Percentiles rank a stretch among this genome's conserved stretches.
Evolutionary conservation across 2,797 vertebrate genomes (phyloP).

Genomic region (Enteromius unitaeniatus): DNA sequence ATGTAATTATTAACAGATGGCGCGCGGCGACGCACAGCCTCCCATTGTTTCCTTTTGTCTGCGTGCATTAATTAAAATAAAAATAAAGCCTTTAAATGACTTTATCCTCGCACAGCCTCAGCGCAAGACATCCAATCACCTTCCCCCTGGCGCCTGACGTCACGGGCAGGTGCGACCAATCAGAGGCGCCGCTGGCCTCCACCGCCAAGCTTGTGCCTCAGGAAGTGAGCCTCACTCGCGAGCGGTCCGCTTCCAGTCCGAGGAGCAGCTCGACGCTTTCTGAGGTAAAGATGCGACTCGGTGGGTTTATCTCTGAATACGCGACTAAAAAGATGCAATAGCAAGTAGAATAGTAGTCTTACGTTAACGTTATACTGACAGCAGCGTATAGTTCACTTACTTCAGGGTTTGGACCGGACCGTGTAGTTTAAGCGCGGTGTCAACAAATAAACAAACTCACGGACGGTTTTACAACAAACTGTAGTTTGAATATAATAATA

Average conservation of each 20-base stretch:
- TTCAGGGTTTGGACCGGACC: not conserved
- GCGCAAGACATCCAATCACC: constrained; percentile 57
- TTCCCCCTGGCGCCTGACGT: constrained; percentile 21
- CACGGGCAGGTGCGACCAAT: constrained; percentile 63
- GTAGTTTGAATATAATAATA: not conserved
- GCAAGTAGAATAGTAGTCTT: no score
- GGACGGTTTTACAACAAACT: not conserved
- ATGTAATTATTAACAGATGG: constrained; percentile 30
- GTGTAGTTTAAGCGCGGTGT: not conserved
- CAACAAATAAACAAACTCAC: not conserved
- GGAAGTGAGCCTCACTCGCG: constrained; percentile 53
- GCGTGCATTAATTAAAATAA: constrained; percentile 29
- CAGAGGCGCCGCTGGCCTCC: constrained; percentile 46
- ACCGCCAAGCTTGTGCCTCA: constrained; percentile 71
- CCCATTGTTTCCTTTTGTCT: constrained; percentile 20
- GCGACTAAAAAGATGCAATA: not conserved
- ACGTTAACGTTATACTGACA: not conserved
- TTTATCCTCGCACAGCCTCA: constrained; percentile 42
- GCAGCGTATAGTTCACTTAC: no score
- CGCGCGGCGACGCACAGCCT: not conserved
- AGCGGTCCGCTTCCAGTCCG: not conserved
- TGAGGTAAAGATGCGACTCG: not conserved
- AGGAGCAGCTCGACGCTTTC: not conserved
- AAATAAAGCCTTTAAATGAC: constrained; percentile 23
- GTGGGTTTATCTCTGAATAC: not conserved